phyloP scores from a whole-genome alignment of 2,797 vertebrate species.

The Neopelma chrysocephalum region DNA sequence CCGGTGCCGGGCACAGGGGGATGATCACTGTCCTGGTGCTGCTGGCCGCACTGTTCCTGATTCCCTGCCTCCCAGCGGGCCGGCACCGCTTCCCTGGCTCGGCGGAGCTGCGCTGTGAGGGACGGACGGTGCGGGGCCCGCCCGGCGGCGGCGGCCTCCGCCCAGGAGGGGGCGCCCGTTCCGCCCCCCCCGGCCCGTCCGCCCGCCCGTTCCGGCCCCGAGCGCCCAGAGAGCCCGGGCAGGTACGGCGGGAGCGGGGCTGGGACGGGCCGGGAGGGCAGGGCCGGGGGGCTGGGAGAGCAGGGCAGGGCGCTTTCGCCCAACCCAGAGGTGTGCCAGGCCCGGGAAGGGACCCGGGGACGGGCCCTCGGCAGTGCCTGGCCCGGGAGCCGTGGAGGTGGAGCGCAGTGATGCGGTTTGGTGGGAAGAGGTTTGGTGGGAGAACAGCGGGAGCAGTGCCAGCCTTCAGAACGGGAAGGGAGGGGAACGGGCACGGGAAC shows the following conservation, averaged over 20 bases:
- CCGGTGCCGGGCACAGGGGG: no score
- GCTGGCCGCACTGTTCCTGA: accelerated
- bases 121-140: no score
- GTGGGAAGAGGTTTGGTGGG: not conserved
- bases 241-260: not conserved
- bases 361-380: not conserved
- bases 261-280: not conserved
- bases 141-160: not conserved
- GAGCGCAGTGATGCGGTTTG: accelerated
- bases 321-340: not conserved
- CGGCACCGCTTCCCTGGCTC: not conserved
- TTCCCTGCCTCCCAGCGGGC: not conserved
- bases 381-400: accelerated
- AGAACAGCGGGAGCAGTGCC: not conserved
- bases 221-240: not conserved
- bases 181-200: not conserved
- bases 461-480: not conserved
- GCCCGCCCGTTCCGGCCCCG: not conserved
- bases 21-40: not conserved
- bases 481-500: accelerated
- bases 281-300: not conserved
- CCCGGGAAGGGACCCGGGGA: not conserved
- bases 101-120: no score
- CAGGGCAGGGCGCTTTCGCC: not conserved
- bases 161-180: not conserved